These are phyloP conservation scores for Drosophila ambigua DNA, from an alignment of 1,140 invertebrate genomes.

Conservation along the genomic window DNA sequence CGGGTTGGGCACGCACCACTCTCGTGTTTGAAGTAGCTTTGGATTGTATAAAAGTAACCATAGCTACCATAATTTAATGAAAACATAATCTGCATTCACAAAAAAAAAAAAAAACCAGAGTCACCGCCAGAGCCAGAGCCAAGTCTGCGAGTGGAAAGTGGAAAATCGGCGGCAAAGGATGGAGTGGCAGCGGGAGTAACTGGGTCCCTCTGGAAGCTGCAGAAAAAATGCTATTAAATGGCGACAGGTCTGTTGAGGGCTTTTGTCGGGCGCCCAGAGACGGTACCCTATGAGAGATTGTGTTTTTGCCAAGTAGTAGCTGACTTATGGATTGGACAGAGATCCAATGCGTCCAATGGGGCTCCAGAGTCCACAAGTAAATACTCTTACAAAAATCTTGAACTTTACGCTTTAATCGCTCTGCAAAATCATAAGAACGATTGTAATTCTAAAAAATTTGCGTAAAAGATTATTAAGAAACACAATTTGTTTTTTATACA, in stretches of 20 bases:
- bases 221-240: conserved; percentile 62
- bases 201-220: conserved; percentile 4
- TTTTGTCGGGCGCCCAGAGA: conserved; percentile 32
- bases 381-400: too few species aligned
- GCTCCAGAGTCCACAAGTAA: too few species aligned
- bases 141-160: conserved; percentile 42
- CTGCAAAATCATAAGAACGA: background rate
- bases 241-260: conserved; percentile 36
- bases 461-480: too few species aligned
- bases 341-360: background rate
- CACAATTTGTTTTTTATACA: too few species aligned
- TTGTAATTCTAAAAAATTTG: too few species aligned
- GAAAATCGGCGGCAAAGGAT: conserved; percentile 5
- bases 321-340: background rate
- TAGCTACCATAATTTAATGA: conserved; percentile 82
- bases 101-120: conserved; percentile 47
- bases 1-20: conserved; percentile 59
- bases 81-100: conserved; percentile 79
- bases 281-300: conserved; percentile 37
- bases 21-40: conserved; percentile 77
- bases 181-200: background rate
- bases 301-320: conserved; percentile 20
- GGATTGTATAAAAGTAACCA: conserved; percentile 82
- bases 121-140: conserved; percentile 26
- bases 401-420: background rate